These are phyloP conservation scores for Rhegmatorhina hoffmannsi DNA, from an alignment of 2,113 vertebrate genomes.

Conservation along the genomic window DNA sequence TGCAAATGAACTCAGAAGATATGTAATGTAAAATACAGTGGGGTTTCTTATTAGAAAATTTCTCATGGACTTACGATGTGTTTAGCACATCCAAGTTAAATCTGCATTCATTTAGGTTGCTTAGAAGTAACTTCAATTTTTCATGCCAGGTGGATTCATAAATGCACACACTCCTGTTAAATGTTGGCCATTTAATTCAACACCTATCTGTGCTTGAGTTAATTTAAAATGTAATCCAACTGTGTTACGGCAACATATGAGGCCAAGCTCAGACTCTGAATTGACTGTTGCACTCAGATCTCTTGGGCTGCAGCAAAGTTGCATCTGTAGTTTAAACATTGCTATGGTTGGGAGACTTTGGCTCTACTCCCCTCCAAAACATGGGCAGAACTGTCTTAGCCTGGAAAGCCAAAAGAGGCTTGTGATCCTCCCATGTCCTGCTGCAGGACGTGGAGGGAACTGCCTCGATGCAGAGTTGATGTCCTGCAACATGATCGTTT, in stretches of 20 bases:
- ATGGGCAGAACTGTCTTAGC: not conserved
- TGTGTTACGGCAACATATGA: not conserved
- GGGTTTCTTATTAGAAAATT: not conserved
- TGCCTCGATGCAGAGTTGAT: not conserved
- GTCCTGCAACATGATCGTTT: not conserved
- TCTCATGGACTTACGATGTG: rapidly evolving
- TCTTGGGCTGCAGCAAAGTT: not conserved
- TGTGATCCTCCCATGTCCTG: not conserved
- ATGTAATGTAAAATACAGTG: not conserved
- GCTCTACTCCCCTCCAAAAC: not conserved
- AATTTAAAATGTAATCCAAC: not conserved
- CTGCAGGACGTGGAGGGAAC: not conserved
- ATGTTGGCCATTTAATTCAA: not conserved
- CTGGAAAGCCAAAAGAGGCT: not conserved
- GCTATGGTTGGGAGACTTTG: not conserved
- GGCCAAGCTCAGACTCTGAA: not conserved
- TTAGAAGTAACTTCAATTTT: not conserved
- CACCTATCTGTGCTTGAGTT: not conserved
- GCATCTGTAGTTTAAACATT: rapidly evolving
- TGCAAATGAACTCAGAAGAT: not conserved
- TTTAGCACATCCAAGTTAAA: not conserved
- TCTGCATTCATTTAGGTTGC: not conserved
- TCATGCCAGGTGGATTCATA: not conserved
- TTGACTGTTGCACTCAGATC: not conserved
- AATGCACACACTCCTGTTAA: not conserved